A percentile compares a stretch with the other conserved stretches of the same genome.
Evolutionary conservation across 23 tunicate species (phyloP).

Genomic region (Pegea sp.): DNA sequence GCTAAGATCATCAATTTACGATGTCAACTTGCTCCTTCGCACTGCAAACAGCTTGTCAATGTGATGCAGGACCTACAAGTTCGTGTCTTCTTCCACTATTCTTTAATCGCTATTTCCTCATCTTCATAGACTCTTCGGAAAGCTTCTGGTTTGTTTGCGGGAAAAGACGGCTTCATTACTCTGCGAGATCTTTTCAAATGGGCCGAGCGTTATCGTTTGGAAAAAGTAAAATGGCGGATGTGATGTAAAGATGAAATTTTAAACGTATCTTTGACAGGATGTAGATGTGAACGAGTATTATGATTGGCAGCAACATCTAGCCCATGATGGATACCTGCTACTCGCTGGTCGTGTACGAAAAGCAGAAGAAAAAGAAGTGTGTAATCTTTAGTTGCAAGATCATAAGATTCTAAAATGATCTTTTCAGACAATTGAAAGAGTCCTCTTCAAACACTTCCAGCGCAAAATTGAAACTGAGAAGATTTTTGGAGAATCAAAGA

Average conservation of each 20-base stretch:
- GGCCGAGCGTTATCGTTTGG: slow-evolving; percentile 74
- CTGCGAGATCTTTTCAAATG: slow-evolving; percentile 82
- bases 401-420: neutral
- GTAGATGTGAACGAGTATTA: slow-evolving; percentile 4
- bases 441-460: slow-evolving; percentile 33
- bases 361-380: slow-evolving; percentile 48
- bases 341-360: slow-evolving; percentile 67
- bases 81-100: neutral
- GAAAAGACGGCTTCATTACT: slow-evolving; percentile 78
- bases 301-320: slow-evolving; percentile 88
- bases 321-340: slow-evolving; percentile 67
- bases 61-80: slow-evolving; percentile 69
- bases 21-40: slow-evolving; percentile 32
- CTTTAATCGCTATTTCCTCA: neutral
- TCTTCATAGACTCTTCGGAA: slow-evolving; percentile 24
- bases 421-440: slow-evolving; percentile 32
- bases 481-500: slow-evolving; percentile 23
- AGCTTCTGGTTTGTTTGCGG: slow-evolving; percentile 69
- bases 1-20: slow-evolving; percentile 35
- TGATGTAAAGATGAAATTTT: neutral
- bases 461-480: slow-evolving; percentile 19
- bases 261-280: neutral
- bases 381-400: neutral
- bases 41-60: slow-evolving; percentile 51
- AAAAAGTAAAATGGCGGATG: slow-evolving; percentile 3